Evolutionary conservation across 2,113 vertebrate species (phyloP).

Genomic region (Glaucomys volans): DNA sequence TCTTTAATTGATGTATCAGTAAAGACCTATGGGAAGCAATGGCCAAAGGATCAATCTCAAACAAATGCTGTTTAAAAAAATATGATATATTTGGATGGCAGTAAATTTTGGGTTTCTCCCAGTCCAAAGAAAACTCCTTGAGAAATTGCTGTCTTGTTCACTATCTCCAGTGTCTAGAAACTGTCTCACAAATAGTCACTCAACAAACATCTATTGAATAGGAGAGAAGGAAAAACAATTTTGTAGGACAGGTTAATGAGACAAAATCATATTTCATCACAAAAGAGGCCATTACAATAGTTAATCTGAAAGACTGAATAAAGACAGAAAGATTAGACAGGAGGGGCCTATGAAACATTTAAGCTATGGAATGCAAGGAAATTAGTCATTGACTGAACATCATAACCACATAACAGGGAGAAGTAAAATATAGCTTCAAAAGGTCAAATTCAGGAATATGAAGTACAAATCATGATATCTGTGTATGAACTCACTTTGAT

Average conservation of each 20-base stretch:
- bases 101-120: not conserved
- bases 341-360: not conserved
- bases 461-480: not conserved
- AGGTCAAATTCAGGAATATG: not conserved
- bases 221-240: not conserved
- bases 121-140: not conserved
- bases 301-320: not conserved
- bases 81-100: not conserved
- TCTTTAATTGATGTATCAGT: not conserved
- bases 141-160: not conserved
- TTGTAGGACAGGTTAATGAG: not conserved
- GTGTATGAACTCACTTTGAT: not conserved
- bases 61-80: not conserved
- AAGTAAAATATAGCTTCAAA: conserved; percentile 9
- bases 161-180: not conserved
- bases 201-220: not conserved
- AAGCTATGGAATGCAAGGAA: not conserved
- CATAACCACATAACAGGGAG: not conserved
- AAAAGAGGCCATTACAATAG: not conserved
- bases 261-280: not conserved
- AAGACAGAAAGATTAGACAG: not conserved
- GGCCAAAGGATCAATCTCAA: not conserved
- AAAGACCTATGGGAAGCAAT: not conserved
- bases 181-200: not conserved
- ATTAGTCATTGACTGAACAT: not conserved